Conservation (phyloP, 2,797 vertebrate species). For the Melanotaenia parkinsoni region DNA sequence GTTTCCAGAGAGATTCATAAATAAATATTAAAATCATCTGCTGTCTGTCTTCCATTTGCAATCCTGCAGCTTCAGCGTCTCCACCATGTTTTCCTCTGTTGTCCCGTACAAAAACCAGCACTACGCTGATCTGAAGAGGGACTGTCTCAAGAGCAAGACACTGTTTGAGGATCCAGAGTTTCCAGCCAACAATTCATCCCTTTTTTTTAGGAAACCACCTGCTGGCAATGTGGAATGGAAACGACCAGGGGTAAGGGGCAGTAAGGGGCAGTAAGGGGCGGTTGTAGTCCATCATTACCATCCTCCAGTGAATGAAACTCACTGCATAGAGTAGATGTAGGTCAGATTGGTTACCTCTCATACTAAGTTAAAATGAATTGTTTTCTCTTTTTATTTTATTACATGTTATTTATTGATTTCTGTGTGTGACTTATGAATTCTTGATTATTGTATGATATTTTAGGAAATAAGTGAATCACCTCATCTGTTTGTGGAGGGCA, state of each 20-base stretch:
- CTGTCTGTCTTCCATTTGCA: conserved; percentile 51
- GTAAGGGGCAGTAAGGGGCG: neutral
- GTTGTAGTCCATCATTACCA: neutral
- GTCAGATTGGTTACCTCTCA: no score
- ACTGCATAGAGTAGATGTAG: neutral
- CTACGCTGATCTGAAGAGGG: conserved; percentile 85
- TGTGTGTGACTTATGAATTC: neutral
- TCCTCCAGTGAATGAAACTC: neutral
- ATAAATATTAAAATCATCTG: conserved; percentile 32
- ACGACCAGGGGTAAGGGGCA: conserved; percentile 83
- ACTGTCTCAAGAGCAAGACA: conserved; percentile 79
- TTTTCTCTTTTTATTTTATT: no score
- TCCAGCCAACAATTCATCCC: conserved; percentile 84
- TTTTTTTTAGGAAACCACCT: conserved; percentile 84
- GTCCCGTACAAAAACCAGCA: conserved; percentile 86
- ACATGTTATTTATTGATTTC: neutral
- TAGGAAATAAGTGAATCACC: conserved; percentile 89
- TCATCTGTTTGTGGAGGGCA: conserved; percentile 89
- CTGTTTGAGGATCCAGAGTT: conserved; percentile 93
- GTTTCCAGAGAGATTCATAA: conserved; percentile 1
- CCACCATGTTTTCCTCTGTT: conserved; percentile 82
- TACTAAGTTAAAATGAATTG: no score
- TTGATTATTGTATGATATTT: conserved; percentile 1
- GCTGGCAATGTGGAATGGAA: conserved; percentile 88
- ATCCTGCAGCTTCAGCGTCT: conserved; percentile 45